Percentiles rank a stretch among this genome's conserved stretches.
Conservation (phyloP, 2,113 vertebrate genomes). For the Dasyornis broadbenti region DNA sequence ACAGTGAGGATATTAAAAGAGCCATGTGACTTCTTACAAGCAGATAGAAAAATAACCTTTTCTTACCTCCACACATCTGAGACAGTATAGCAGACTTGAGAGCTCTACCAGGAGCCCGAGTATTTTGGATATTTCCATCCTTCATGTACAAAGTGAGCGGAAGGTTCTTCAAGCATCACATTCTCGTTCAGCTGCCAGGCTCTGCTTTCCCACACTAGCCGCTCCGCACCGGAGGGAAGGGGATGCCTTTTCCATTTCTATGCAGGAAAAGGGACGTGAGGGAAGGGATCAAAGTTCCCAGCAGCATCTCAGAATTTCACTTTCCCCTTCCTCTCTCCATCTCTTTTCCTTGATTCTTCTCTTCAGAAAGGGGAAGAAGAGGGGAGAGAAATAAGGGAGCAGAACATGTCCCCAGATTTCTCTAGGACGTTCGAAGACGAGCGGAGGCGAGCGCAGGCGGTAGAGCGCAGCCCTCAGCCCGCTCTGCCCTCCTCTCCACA, state of each 20-base stretch:
- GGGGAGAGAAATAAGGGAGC: background rate
- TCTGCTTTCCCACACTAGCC: background rate
- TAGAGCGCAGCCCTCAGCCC: background rate
- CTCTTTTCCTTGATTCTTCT: background rate
- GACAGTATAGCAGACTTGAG: background rate
- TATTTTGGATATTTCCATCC: slow-evolving; percentile 29
- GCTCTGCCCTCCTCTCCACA: background rate
- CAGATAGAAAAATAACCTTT: background rate
- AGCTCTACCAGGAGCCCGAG: background rate
- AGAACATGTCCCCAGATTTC: background rate
- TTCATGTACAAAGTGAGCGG: background rate
- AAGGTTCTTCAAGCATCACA: slow-evolving; percentile 12
- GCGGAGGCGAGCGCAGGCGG: background rate
- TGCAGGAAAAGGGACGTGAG: background rate
- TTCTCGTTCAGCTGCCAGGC: background rate
- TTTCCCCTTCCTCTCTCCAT: background rate
- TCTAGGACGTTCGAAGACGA: background rate
- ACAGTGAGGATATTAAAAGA: background rate
- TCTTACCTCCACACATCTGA: slow-evolving; percentile 53
- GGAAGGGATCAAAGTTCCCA: background rate
- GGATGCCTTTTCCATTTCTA: background rate
- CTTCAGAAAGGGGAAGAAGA: background rate
- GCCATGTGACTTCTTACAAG: background rate
- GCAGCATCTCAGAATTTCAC: background rate
- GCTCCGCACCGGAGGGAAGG: background rate